phyloP scores from a whole-genome alignment of 2,113 vertebrate genomes.

The Perognathus longimembris region DNA sequence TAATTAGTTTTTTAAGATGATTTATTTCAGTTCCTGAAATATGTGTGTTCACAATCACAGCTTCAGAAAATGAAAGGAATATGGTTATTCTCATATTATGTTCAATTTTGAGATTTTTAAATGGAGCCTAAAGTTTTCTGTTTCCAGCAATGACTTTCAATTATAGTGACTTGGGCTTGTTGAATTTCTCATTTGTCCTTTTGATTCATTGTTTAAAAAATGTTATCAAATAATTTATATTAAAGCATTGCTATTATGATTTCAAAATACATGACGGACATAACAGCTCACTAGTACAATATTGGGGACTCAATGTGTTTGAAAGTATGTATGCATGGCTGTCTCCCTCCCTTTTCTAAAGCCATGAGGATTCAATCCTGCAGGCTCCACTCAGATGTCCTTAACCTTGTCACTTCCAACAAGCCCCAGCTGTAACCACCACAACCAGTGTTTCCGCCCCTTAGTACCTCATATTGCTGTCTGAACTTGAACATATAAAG shows the following conservation, averaged over 20 bases:
- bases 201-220: neutral
- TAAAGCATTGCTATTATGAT: neutral
- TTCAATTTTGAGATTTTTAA: conserved; percentile 26
- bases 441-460: too few species aligned
- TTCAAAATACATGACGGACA: neutral
- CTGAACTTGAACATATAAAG: too few species aligned
- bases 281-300: neutral
- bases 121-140: neutral
- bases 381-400: too few species aligned
- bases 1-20: neutral
- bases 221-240: neutral
- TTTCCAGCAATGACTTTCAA: neutral
- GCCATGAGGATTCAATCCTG: too few species aligned
- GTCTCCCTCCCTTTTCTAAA: too few species aligned
- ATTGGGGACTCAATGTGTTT: neutral
- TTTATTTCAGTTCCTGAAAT: neutral
- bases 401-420: too few species aligned
- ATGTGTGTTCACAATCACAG: neutral
- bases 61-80: neutral
- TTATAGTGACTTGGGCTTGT: neutral
- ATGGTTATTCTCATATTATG: neutral
- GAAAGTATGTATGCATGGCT: neutral
- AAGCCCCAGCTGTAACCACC: too few species aligned
- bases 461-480: too few species aligned
- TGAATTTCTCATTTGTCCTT: too few species aligned